Evolutionary conservation across 2,888 invertebrate genomes (phyloP).

Genomic region (Euzophera pinguis): DNA sequence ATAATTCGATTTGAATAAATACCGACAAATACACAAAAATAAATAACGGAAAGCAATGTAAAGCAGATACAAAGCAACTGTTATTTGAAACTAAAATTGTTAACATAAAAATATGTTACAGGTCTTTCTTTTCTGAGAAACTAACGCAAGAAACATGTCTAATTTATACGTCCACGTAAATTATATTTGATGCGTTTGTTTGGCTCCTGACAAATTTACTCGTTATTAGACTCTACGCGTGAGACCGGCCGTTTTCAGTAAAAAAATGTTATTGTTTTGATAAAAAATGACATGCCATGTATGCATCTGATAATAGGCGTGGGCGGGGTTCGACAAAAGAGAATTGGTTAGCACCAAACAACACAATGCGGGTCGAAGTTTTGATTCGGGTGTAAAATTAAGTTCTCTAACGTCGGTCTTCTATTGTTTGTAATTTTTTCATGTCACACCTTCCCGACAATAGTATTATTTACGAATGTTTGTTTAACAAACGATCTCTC

Average conservation of each 20-base stretch:
- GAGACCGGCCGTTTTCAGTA: slow-evolving; percentile 50
- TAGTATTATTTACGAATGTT: slow-evolving; percentile 44
- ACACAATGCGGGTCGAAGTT: slow-evolving; percentile 64
- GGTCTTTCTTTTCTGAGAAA: slow-evolving; percentile 12
- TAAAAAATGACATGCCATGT: slow-evolving; percentile 76
- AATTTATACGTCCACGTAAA: slow-evolving; percentile 57
- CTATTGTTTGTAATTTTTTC: slow-evolving; percentile 61
- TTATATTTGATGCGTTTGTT: slow-evolving; percentile 52
- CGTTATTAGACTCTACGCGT: slow-evolving; percentile 43
- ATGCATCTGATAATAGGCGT: slow-evolving; percentile 76
- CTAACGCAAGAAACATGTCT: slow-evolving; percentile 13
- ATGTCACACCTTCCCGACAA: slow-evolving; percentile 47
- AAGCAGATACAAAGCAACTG: not conserved
- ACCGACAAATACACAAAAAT: too few species aligned
- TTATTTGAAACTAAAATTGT: not conserved
- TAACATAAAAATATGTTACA: not conserved
- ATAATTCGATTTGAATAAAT: too few species aligned
- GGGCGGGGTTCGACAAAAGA: slow-evolving; percentile 72
- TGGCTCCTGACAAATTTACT: slow-evolving; percentile 58
- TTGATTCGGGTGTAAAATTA: slow-evolving; percentile 77
- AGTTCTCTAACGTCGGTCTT: slow-evolving; percentile 60
- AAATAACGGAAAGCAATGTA: too few species aligned
- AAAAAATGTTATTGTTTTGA: slow-evolving; percentile 76
- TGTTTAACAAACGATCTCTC: slow-evolving; percentile 50
- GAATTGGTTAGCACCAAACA: slow-evolving; percentile 71